phyloP scores from a whole-genome alignment of 2,113 vertebrate species.

The Bufo bufo region DNA sequence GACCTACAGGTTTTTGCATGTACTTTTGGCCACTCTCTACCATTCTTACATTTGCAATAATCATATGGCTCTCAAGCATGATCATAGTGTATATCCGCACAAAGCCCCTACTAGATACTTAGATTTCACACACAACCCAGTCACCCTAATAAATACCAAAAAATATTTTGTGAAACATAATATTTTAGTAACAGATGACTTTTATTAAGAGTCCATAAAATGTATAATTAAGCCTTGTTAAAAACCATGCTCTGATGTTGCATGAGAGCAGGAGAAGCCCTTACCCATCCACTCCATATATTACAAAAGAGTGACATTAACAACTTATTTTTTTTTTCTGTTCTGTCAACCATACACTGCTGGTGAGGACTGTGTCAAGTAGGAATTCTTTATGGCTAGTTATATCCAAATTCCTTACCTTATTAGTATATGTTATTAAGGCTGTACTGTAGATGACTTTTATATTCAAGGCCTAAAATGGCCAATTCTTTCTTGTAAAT shows the following conservation, averaged over 20 bases:
- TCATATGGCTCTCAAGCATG: too few relatives aligned
- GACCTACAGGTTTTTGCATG: not conserved
- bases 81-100: too few relatives aligned
- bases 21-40: not conserved
- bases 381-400: not conserved
- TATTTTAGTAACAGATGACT: too few relatives aligned
- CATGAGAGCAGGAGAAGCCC: too few relatives aligned
- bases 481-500: not conserved
- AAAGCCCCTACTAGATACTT: too few relatives aligned
- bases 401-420: not conserved
- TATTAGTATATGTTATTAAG: not conserved
- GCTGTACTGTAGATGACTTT: not conserved
- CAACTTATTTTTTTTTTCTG: not conserved
- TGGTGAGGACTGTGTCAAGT: not conserved
- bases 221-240: too few relatives aligned
- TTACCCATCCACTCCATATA: not conserved
- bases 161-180: too few relatives aligned
- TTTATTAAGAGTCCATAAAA: too few relatives aligned
- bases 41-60: too few relatives aligned
- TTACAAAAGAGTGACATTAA: not conserved
- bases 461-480: not conserved
- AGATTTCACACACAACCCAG: too few relatives aligned
- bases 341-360: not conserved
- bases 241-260: too few relatives aligned
- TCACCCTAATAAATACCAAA: too few relatives aligned